Conservation (phyloP, 2,797 vertebrate species). For the Artibeus lituratus region DNA sequence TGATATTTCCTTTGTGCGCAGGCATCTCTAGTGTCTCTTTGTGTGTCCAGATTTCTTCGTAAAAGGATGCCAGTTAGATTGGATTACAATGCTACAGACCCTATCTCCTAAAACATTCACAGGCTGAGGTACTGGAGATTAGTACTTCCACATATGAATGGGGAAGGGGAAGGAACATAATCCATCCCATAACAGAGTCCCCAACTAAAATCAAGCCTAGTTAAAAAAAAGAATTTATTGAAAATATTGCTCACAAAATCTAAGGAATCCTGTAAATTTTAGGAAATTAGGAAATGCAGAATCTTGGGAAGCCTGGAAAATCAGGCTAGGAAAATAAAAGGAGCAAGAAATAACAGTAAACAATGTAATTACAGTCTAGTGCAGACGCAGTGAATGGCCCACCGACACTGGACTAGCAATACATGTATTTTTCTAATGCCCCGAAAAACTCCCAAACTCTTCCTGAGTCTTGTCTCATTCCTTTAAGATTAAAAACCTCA, state of each 20-base stretch:
- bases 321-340: background rate
- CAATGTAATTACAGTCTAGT: background rate
- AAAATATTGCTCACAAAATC: background rate
- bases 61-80: background rate
- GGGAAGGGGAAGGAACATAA: background rate
- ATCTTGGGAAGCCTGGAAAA: constrained; percentile 3
- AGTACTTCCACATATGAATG: background rate
- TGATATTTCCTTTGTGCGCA: background rate
- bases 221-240: background rate
- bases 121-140: background rate
- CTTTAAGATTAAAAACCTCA: background rate
- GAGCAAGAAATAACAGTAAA: background rate
- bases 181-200: background rate
- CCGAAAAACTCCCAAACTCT: background rate
- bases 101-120: background rate
- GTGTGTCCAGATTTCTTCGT: background rate
- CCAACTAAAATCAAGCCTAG: background rate
- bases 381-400: background rate
- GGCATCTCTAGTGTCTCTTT: background rate
- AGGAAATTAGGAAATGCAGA: background rate
- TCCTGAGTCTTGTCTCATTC: background rate
- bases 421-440: background rate
- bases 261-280: background rate
- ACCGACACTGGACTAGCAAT: background rate
- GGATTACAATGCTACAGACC: background rate